phyloP scores from a whole-genome alignment of 2,888 invertebrate genomes.

The Yponomeuta malinellus region DNA sequence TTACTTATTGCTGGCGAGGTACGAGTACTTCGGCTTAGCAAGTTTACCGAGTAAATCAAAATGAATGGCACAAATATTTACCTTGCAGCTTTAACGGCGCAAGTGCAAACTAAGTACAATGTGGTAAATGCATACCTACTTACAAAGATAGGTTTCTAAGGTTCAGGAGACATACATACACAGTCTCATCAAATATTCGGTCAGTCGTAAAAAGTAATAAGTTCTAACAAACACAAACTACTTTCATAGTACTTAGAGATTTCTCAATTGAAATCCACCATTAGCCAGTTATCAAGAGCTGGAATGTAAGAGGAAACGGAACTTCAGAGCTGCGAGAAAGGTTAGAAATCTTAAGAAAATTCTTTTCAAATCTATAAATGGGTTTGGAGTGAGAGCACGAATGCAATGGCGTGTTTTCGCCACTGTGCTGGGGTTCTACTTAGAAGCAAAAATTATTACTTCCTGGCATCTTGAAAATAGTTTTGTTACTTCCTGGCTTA shows the following conservation, averaged over 20 bases:
- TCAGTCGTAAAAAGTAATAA: no score
- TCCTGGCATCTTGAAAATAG: not conserved
- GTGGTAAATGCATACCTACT: no score
- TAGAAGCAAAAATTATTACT: not conserved
- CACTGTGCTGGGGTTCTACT: not conserved
- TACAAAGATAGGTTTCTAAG: no score
- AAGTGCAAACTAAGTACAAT: no score
- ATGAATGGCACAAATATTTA: no score
- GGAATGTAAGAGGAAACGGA: not conserved
- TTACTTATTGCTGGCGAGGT: not conserved
- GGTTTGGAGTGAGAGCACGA: not conserved
- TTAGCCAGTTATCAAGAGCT: not conserved
- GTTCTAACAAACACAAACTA: no score
- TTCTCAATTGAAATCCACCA: no score
- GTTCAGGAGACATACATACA: no score
- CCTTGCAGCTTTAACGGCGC: no score
- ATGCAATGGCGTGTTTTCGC: not conserved
- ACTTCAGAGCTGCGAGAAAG: not conserved
- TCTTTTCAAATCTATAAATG: conserved; percentile 2
- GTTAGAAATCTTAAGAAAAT: not conserved
- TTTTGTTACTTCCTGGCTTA: not conserved
- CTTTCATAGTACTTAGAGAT: no score
- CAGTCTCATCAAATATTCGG: no score
- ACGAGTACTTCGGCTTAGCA: not conserved
- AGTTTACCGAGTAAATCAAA: not conserved